Evolutionary conservation across 2,113 vertebrate species (phyloP).

Genomic region (Mixornis gularis): DNA sequence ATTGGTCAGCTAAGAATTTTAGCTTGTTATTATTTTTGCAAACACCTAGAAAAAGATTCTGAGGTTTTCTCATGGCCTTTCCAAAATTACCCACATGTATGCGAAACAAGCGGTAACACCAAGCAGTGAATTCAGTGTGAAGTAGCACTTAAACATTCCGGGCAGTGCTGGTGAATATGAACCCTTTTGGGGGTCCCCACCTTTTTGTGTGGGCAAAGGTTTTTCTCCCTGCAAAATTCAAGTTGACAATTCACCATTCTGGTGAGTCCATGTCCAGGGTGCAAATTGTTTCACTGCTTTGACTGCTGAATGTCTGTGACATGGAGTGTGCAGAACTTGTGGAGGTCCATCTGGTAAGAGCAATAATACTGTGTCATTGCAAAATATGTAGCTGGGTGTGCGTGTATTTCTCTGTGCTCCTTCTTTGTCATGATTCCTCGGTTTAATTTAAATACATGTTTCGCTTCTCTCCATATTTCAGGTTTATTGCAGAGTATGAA

Average conservation of each 20-base stretch:
- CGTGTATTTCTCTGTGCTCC: background rate
- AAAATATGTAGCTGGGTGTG: background rate
- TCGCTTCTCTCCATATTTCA: conserved; percentile 48
- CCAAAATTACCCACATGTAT: background rate
- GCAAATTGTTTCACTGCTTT: background rate
- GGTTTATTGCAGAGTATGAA: conserved; percentile 55
- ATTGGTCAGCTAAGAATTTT: background rate
- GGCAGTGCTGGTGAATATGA: background rate
- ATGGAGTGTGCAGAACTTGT: background rate
- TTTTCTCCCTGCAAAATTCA: background rate
- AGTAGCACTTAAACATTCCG: background rate
- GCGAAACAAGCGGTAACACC: background rate
- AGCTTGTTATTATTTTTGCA: background rate
- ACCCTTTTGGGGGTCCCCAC: background rate
- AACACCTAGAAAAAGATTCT: background rate
- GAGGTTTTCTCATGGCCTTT: background rate
- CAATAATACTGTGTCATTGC: conserved; percentile 6
- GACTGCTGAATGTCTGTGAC: background rate
- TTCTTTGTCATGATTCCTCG: background rate
- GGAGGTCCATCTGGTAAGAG: conserved; percentile 15
- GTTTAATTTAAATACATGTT: conserved; percentile 45
- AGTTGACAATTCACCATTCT: background rate
- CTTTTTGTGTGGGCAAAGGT: background rate
- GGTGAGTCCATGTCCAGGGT: background rate
- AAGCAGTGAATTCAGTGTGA: background rate